Evolutionary conservation across 2,888 invertebrate genomes (phyloP).

Genomic region (Notodromas monacha): DNA sequence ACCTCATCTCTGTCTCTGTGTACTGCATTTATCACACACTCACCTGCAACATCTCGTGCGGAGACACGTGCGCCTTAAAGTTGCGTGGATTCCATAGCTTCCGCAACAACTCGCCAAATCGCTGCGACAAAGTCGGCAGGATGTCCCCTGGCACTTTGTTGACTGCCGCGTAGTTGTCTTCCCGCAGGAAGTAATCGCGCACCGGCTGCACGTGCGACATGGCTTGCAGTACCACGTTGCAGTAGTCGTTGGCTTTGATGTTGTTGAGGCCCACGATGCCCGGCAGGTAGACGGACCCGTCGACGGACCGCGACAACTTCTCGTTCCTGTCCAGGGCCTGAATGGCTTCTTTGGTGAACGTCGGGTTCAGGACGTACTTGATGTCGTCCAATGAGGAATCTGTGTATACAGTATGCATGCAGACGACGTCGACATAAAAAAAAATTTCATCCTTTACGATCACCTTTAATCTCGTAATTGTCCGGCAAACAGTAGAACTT

Average conservation of each 20-base stretch:
- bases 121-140: constrained; percentile 53
- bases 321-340: constrained; percentile 38
- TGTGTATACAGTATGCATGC: constrained; percentile 15
- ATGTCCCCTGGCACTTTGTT: constrained; percentile 85
- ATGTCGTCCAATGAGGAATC: constrained; percentile 92
- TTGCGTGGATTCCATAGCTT: constrained; percentile 97
- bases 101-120: constrained; percentile 74
- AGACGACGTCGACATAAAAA: background rate
- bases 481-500: constrained; percentile 97
- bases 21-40: constrained; percentile 12
- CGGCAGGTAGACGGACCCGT: constrained; percentile 80
- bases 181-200: constrained; percentile 71
- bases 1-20: no score
- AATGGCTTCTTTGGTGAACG: constrained; percentile 55
- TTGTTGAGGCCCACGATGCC: constrained; percentile 95
- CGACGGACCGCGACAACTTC: constrained; percentile 71
- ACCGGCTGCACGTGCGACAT: constrained; percentile 76
- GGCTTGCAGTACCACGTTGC: constrained; percentile 89
- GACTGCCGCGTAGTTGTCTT: constrained; percentile 58
- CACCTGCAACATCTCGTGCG: constrained; percentile 99
- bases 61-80: constrained; percentile 96
- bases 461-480: constrained; percentile 93
- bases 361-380: constrained; percentile 89
- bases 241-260: constrained; percentile 98
- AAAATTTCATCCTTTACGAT: constrained; percentile 12